A percentile compares a stretch with the other conserved stretches of the same genome.
phyloP scores from a whole-genome alignment of 1,140 invertebrate species.

The Drosophila gunungcola region DNA sequence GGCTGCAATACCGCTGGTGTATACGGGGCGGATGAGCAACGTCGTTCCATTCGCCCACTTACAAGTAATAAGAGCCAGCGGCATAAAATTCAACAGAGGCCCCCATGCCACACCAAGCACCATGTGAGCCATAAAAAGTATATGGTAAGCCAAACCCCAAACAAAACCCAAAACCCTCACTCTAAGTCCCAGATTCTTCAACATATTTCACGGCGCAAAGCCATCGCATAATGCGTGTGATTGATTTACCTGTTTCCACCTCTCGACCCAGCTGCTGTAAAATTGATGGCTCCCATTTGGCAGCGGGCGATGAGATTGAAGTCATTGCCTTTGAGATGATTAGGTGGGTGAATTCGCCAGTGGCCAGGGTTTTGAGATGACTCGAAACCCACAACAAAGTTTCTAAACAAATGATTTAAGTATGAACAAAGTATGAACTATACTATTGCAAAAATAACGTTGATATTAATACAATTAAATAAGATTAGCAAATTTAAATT shows the following conservation, averaged over 20 bases:
- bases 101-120: conserved; percentile 9
- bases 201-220: conserved; percentile 60
- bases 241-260: conserved; percentile 76
- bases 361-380: neutral
- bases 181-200: conserved; percentile 22
- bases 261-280: conserved; percentile 43
- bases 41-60: conserved; percentile 57
- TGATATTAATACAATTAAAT: too few relatives aligned
- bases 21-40: conserved; percentile 61
- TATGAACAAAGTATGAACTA: too few relatives aligned
- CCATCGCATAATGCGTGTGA: conserved; percentile 70
- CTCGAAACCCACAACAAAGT: neutral
- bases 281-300: conserved; percentile 74
- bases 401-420: too few relatives aligned
- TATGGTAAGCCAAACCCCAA: conserved; percentile 48
- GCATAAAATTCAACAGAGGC: conserved; percentile 70
- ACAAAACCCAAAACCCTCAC: conserved; percentile 36
- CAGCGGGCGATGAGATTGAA: conserved; percentile 51
- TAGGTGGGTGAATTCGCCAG: conserved; percentile 26
- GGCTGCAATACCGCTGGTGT: conserved; percentile 34
- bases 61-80: conserved; percentile 71
- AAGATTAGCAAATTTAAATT: too few relatives aligned
- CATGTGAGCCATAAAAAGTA: conserved; percentile 73
- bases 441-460: too few relatives aligned
- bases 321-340: conserved; percentile 34